Evolutionary conservation across 2,888 invertebrate species (phyloP).

Genomic region (Kryphioiulus occultus): DNA sequence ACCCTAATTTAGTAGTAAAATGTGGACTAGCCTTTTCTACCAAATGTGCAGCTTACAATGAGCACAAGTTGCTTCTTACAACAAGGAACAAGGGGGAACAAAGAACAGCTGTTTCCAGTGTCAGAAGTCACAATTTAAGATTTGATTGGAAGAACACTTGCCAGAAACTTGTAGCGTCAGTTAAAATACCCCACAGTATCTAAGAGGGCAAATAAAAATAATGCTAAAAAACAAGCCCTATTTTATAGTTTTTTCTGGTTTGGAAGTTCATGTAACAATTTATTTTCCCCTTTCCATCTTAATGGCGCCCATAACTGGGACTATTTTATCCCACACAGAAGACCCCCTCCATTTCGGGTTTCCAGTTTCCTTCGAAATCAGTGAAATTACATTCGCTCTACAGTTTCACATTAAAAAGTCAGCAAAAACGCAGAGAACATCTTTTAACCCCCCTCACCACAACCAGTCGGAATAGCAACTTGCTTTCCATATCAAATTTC

Average conservation of each 20-base stretch:
- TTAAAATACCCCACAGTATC: not conserved
- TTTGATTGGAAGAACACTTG: not conserved
- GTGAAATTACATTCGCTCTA: conserved; percentile 14
- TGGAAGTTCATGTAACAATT: not conserved
- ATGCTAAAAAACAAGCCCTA: not conserved
- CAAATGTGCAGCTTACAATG: no score
- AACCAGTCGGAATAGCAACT: not conserved
- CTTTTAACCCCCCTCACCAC: not conserved
- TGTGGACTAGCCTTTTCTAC: no score
- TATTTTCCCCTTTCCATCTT: not conserved
- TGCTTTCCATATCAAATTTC: conserved; percentile 27
- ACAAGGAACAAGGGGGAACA: no score
- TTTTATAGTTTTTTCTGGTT: not conserved
- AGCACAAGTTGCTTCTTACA: no score
- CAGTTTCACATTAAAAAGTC: not conserved
- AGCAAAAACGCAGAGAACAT: not conserved
- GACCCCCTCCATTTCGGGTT: not conserved
- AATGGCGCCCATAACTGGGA: not conserved
- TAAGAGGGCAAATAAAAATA: not conserved
- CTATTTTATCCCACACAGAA: not conserved
- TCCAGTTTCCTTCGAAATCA: not conserved
- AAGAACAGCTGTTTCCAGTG: not conserved
- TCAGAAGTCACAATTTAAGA: not conserved
- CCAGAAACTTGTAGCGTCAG: not conserved
- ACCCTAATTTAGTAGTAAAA: no score